Evolutionary conservation across 1,140 invertebrate genomes (phyloP).

Genomic region (Dendroctonus ponderosae): DNA sequence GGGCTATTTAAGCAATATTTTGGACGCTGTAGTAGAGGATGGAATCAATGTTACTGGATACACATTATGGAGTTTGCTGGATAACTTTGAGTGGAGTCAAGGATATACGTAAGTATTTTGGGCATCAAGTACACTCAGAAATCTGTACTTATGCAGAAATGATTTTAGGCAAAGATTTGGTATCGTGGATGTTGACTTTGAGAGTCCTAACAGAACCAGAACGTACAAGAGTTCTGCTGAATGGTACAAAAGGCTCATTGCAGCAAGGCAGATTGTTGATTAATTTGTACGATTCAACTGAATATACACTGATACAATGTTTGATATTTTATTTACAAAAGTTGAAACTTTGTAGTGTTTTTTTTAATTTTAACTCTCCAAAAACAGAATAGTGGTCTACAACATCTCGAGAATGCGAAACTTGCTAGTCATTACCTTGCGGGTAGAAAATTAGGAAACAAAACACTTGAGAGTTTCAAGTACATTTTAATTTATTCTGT

Average conservation of each 20-base stretch:
- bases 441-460: too few species aligned
- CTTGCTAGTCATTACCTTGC: too few species aligned
- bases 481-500: too few species aligned
- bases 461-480: too few species aligned
- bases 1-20: conserved; percentile 5
- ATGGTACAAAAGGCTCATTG: conserved; percentile 32
- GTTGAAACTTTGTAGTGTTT: not conserved
- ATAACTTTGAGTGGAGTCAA: conserved; percentile 12
- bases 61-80: conserved; percentile 9
- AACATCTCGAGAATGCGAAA: too few species aligned
- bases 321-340: conserved; percentile 1
- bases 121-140: not conserved
- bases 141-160: not conserved
- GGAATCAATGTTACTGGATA: conserved; percentile 6
- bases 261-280: conserved; percentile 24
- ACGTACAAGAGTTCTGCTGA: conserved; percentile 44
- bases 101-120: not conserved
- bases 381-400: not conserved
- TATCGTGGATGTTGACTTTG: conserved; percentile 39
- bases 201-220: conserved; percentile 44
- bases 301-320: not conserved
- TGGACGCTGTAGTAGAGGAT: conserved; percentile 3
- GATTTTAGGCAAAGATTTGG: conserved; percentile 31
- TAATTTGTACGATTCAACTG: not conserved
- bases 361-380: not conserved